phyloP scores from a whole-genome alignment of 1,140 invertebrate species.

The Trichomalopsis sarcophagae region DNA sequence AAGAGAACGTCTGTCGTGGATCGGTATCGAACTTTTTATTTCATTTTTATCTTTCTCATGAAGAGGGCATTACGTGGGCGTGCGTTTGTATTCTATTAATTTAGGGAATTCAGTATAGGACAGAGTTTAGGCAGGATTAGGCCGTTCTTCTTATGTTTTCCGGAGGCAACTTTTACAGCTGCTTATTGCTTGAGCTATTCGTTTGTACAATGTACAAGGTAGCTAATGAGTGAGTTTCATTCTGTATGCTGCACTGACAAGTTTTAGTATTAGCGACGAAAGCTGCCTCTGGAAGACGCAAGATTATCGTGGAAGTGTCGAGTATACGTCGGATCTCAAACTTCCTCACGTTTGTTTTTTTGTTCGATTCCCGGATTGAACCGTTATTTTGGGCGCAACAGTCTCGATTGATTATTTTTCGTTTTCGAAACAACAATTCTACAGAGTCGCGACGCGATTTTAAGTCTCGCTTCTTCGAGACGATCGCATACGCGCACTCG shows the following conservation, averaged over 20 bases:
- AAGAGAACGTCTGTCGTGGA: constrained; percentile 34
- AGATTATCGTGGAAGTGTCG: constrained; percentile 23
- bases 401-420: background rate
- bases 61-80: constrained; percentile 49
- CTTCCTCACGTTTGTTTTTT: constrained; percentile 43
- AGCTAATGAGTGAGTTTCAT: background rate
- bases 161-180: constrained; percentile 27
- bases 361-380: constrained; percentile 18
- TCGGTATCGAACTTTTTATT: constrained; percentile 37
- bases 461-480: background rate
- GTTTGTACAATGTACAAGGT: background rate
- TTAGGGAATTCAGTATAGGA: constrained; percentile 32
- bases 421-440: background rate
- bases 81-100: constrained; percentile 39
- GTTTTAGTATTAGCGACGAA: background rate
- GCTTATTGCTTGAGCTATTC: no score
- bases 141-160: constrained; percentile 12
- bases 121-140: constrained; percentile 31
- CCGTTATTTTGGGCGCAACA: background rate
- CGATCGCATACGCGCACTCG: constrained; percentile 30
- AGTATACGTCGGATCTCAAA: constrained; percentile 51
- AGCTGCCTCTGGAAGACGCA: constrained; percentile 30
- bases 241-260: background rate
- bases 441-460: constrained; percentile 36
- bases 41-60: constrained; percentile 16